Base-by-base conservation (phyloP, 2,797 vertebrate species). In the Pelochelys cantorii region DNA sequence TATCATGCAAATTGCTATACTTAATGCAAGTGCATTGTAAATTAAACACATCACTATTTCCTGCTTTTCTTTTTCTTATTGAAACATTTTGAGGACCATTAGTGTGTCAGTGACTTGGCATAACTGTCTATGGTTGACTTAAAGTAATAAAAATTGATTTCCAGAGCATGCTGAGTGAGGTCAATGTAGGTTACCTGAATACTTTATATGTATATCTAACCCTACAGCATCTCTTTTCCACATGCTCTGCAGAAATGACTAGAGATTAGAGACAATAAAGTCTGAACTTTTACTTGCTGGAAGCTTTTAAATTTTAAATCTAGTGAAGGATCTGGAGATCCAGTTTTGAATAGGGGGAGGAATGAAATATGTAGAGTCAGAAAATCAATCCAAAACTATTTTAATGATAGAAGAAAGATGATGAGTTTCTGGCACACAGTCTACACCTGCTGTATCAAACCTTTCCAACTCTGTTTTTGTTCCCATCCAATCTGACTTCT, bases 131-230 rank as follows among this genome's bases (percentile, higher is more conserved):
- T 84, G 79, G 75, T 96, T 22, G 5, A 84, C 90, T 96, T 94
- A 84, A 92, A 85, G 57, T 92, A 86, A 94, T 96, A 97, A 97
- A 96, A 94, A 93, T 93, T 93, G 91, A 94, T 97, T 97, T 97
- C 82, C 56, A 91, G 92, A 91, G 78, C 31, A 3, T 86, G 79
- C 79, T 92, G n/a, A 94, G 90, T 90, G 81, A 79, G 91, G 62
- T 94, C 53, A 97, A 81, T 91, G 86, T 84, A 85, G 75, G 42
- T 87, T 96, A 97, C 85, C 74, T 94, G 88, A 54, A 34, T 90
- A 87, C 6, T 56, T 96, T 93, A 65, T 74, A 9, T 79, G 31
- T 14, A 4, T 53, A 18, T 86, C 27, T 56, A 6, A 60, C 79
- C 82, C 89, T 91, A 60, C 2, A 94, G 42, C 12, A 75, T 92